Percentiles rank a stretch among this genome's conserved stretches.
Evolutionary conservation across 2,113 vertebrate genomes (phyloP).

Genomic region (Excalfactoria chinensis): DNA sequence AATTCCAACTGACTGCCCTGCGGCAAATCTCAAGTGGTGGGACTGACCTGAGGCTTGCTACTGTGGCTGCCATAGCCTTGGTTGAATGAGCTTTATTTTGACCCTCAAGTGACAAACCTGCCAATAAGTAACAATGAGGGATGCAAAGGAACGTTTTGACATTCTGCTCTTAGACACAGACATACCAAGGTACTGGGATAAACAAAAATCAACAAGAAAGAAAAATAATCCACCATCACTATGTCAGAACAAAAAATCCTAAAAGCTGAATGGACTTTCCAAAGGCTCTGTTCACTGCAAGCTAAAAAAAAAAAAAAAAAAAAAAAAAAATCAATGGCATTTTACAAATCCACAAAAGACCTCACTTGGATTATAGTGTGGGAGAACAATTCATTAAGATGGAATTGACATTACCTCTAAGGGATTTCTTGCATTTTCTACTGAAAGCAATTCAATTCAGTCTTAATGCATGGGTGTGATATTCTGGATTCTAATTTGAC

Average conservation of each 20-base stretch:
- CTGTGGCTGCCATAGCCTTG: neutral
- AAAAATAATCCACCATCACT: neutral
- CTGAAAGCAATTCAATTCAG: conserved; percentile 37
- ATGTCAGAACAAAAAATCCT: neutral
- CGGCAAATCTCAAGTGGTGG: conserved; percentile 30
- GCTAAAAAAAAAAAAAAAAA: neutral
- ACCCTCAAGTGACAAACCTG: conserved; percentile 40
- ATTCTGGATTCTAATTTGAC: conserved; percentile 8
- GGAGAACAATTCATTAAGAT: conserved; percentile 40
- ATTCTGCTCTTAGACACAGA: neutral
- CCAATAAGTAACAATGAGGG: conserved; percentile 23
- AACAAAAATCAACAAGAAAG: neutral
- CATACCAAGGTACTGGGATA: neutral
- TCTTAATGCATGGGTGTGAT: neutral
- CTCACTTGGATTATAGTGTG: conserved; percentile 27
- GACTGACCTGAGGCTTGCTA: conserved; percentile 22
- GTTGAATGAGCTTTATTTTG: conserved; percentile 45
- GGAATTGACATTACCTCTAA: conserved; percentile 18
- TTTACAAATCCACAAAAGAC: conserved; percentile 43
- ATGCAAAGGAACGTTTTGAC: conserved; percentile 32
- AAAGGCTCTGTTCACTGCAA: neutral
- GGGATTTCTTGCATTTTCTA: neutral
- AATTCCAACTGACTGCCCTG: conserved; percentile 38
- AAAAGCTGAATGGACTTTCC: conserved; percentile 5
- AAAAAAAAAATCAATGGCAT: neutral